Conservation (phyloP, 2,113 vertebrate species). For the Zeus faber region DNA sequence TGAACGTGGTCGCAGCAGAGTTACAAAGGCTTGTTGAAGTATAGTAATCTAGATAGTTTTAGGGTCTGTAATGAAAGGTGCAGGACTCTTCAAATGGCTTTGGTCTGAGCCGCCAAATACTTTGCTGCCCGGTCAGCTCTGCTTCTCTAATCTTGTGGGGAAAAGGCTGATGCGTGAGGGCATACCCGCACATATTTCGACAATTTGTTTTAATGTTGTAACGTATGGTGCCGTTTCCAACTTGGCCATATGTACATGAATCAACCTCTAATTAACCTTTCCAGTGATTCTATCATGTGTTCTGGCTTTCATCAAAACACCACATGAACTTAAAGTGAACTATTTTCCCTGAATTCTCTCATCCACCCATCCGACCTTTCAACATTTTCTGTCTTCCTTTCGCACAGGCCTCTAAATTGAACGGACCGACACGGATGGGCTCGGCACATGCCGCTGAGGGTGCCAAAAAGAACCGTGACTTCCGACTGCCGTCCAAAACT, state of each 20-base stretch:
- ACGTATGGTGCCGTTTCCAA: no score
- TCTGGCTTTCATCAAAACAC: no score
- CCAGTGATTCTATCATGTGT: no score
- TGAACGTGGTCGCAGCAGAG: conserved; percentile 26
- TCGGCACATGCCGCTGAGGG: conserved; percentile 81
- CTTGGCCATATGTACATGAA: no score
- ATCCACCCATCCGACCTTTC: neutral
- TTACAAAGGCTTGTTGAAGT: conserved; percentile 15
- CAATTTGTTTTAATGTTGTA: no score
- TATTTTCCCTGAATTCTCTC: no score
- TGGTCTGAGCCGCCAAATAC: conserved; percentile 23
- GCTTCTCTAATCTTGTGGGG: conserved; percentile 12
- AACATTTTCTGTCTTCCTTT: neutral
- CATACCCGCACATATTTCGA: no score
- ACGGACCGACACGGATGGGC: conserved; percentile 87
- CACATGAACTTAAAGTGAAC: no score
- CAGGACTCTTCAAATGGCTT: conserved; percentile 43
- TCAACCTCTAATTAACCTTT: no score
- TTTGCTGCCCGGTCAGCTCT: conserved; percentile 26
- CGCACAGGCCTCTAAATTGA: conserved; percentile 90
- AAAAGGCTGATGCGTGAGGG: neutral
- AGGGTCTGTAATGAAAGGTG: conserved; percentile 37
- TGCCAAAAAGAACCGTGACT: conserved; percentile 96
- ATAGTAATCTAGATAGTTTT: conserved; percentile 36
- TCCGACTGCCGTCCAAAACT: conserved; percentile 99